Evolutionary conservation across 2,888 invertebrate genomes (phyloP), one percentile per base, ranked within the genome.

Genomic region (Cartodere bifasciata): DNA sequence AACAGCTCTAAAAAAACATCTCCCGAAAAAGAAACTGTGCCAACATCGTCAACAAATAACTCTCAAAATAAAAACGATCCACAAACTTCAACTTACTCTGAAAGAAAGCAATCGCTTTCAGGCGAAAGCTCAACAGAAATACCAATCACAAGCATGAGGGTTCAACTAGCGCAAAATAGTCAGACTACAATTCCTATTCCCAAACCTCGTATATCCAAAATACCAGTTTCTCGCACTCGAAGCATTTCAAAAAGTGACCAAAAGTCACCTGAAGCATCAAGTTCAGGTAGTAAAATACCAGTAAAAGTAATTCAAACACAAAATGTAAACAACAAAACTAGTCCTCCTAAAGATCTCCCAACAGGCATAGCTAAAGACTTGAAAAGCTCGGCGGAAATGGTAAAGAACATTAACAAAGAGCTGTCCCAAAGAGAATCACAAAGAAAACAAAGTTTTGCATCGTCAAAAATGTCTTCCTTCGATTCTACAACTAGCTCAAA

Each of bases 401-500:
- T n/a, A n/a, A n/a, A n/a, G n/a, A n/a, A n/a, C n/a, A n/a, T n/a
- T n/a, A n/a, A n/a, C n/a, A n/a, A 20, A 20, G n/a, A 20, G 20
- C 20, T 15, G 5, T 7, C 6, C 15, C 27, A 12, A 13, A 10
- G 15, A 14, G 27, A 14, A 13, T 20, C 20, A 13, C 20, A 6
- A 20, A 20, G 20, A 6, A 30, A 30, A 12, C 29, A 23, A 36
- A 41, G 34, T 28, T 38, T 52, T 26, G 34, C 44, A 6, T 40
- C 47, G 4, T 47, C 47, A 7, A 54, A 52, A 31, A 52, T 48
- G 34, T 55, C 48, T 34, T 59, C 58, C 1, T 44, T 59, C 15
- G 60, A 60, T 29, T 60, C 60, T 1, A 55, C 50, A 2, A 48
- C 49, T 2, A 53, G 57, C 31, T 56, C 55, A 4, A 57, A 56